Evolutionary conservation across 30 jellyfish, hydroid and myxozoan genomes (phyloP).

Genomic region (Aurelia sp.): DNA sequence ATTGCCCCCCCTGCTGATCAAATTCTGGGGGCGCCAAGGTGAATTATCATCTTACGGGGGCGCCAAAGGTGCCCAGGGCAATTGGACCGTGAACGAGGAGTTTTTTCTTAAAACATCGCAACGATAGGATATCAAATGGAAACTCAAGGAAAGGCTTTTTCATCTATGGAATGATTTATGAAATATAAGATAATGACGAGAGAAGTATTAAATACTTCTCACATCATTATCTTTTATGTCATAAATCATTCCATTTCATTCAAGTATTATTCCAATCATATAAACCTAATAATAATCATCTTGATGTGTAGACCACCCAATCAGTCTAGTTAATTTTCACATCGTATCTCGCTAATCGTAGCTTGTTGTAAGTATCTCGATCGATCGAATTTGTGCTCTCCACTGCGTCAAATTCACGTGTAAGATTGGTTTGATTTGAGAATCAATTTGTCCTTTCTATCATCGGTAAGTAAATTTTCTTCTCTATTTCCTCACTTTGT

Average conservation of each 20-base stretch:
- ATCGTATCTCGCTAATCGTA: no score
- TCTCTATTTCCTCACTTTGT: no score
- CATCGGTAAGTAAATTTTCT: no score
- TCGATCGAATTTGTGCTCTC: not conserved
- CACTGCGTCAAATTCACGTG: not conserved
- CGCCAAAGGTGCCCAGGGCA: conserved; percentile 1
- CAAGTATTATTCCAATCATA: no score
- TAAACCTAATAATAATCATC: no score
- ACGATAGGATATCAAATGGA: not conserved
- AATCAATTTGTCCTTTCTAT: not conserved
- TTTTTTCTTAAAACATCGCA: not conserved
- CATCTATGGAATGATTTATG: not conserved
- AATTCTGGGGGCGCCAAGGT: not conserved
- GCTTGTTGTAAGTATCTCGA: no score
- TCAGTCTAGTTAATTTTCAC: no score
- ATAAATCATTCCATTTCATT: no score
- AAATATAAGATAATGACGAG: no score
- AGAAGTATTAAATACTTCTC: not conserved
- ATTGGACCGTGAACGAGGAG: not conserved
- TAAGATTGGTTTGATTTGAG: not conserved
- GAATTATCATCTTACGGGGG: not conserved
- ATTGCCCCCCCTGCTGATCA: not conserved
- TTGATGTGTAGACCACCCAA: no score
- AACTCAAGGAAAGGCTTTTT: not conserved
- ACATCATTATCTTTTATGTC: no score